Evolutionary conservation across 2,113 vertebrate species (phyloP).

Genomic region (Sapayoa aenigma): DNA sequence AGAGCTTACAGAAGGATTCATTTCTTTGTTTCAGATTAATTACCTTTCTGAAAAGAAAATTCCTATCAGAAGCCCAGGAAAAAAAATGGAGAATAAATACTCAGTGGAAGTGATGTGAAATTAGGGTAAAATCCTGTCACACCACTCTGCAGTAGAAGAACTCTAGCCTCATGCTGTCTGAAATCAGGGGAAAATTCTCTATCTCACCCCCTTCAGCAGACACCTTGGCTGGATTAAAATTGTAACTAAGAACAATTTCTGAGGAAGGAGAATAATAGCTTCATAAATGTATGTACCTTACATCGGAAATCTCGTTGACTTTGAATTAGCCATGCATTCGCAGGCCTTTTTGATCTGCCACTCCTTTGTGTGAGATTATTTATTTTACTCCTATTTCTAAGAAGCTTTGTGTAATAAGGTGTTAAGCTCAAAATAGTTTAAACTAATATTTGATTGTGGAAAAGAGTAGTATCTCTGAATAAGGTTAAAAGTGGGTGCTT

Average conservation of each 20-base stretch:
- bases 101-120: neutral
- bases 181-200: neutral
- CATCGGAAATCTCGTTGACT: neutral
- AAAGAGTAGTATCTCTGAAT: neutral
- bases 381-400: constrained; percentile 52
- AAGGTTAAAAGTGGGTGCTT: constrained; percentile 19
- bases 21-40: constrained; percentile 32
- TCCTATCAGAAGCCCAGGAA: neutral
- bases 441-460: constrained; percentile 52
- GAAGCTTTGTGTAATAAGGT: constrained; percentile 55
- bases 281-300: neutral
- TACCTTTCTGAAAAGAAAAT: constrained; percentile 32
- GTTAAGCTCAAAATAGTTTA: constrained; percentile 28
- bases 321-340: neutral
- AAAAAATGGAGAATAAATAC: neutral
- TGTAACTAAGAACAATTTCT: neutral
- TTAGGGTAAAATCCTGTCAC: neutral
- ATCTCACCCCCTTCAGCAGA: neutral
- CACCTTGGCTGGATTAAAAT: neutral
- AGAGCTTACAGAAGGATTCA: constrained; percentile 20
- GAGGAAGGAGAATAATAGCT: neutral
- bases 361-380: constrained; percentile 31
- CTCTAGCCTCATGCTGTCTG: neutral
- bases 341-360: neutral
- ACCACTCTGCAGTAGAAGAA: neutral